Conservation (phyloP, 2,888 invertebrate genomes). For the Odiellus spinosus region DNA sequence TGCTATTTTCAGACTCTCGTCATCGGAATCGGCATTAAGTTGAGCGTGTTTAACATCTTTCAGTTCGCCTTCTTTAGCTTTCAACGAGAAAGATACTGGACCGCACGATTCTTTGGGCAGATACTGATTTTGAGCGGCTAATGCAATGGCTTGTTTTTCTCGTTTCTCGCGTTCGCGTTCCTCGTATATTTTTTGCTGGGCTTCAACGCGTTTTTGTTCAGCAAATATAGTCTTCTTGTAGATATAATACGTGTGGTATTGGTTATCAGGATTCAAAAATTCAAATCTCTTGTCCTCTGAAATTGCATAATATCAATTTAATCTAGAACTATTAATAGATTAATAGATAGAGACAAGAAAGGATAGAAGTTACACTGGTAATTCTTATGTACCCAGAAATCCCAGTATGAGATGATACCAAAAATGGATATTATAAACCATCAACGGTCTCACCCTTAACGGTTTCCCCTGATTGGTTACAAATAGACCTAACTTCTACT, state of each 20-base stretch:
- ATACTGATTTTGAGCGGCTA: no score
- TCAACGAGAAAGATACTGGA: constrained; percentile 70
- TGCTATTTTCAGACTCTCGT: no score
- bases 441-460: not conserved
- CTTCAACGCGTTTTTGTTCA: no score
- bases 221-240: constrained; percentile 36
- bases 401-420: not conserved
- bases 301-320: constrained; percentile 2
- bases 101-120: constrained; percentile 30
- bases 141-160: no score
- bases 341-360: constrained; percentile 37
- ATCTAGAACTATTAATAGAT: not conserved
- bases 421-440: not conserved
- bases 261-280: constrained; percentile 60
- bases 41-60: no score
- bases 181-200: no score
- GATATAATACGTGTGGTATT: constrained; percentile 65
- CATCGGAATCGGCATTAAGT: no score
- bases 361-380: no score
- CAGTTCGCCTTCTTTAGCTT: constrained; percentile 51
- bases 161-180: no score
- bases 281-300: constrained; percentile 62
- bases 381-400: not conserved
- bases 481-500: no score
- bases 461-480: no score